Evolutionary conservation across 2,888 invertebrate species (phyloP), one percentile per base, ranked within the genome.

Genomic region (Amphimallon solstitiale): DNA sequence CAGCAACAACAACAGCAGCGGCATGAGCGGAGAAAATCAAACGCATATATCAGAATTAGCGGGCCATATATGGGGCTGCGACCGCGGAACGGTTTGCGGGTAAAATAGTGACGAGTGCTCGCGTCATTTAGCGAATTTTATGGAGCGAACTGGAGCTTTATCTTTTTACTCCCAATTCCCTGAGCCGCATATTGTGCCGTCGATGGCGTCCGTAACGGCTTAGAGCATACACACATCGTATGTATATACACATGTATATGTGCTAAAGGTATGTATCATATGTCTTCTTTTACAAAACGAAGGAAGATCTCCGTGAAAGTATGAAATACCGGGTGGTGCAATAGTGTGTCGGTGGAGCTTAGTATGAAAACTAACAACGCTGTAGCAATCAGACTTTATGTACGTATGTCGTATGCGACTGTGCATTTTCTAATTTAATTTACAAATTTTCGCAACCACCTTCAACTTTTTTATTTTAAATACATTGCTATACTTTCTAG

Each of bases 51-150:
- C 80, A 77, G 78, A 76, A 79, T 81, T 81, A 81, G 76, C 68
- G 70, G 67, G 74, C 49, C 62, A 43, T 54, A 76, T 78, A 78
- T 79, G 77, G 75, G 77, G 78, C 71, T 69, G 73, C 75, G 75
- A 78, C 80, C 80, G 75, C 80, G 78, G 74, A 79, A 78, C 76
- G 77, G 76, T 77, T 75, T 78, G 76, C 70, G 75, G 78, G 75
- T 79, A 72, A 80, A 80, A 80, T 80, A 80, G 79, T 79, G 80
- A 81, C 80, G 79, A 80, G 79, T 78, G 75, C 78, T 78, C 77
- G 73, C 78, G 79, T 80, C 78, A 78, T 80, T 78, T 78, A 78
- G 74, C 72, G 76, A 78, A 75, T 79, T 80, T 80, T 79, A 80
- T 80, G 78, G 74, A 72, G 73, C 77, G 72, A 72, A 69, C 69